Evolutionary conservation across 2,888 invertebrate species (phyloP).

Genomic region (Escarpia spicata): DNA sequence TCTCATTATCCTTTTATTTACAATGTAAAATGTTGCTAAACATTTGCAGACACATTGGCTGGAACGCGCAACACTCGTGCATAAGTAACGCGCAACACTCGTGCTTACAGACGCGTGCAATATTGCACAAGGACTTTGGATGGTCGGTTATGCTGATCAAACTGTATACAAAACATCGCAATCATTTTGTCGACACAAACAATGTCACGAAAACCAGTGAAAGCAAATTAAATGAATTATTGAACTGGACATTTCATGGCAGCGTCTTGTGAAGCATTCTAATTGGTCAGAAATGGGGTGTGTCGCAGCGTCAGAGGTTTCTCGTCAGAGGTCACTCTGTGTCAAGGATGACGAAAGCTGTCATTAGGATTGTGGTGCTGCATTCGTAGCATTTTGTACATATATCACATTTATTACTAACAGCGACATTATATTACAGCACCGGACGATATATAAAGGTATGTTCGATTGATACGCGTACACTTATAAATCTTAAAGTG

Average conservation of each 20-base stretch:
- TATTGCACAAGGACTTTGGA: not conserved
- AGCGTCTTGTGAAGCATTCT: not conserved
- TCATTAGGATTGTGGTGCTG: not conserved
- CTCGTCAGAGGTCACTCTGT: not conserved
- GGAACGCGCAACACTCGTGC: conserved; percentile 13
- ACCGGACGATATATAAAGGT: not conserved
- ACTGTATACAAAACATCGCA: not conserved
- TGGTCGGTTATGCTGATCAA: not conserved
- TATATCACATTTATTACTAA: not conserved
- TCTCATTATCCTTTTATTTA: no score
- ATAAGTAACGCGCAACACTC: not conserved
- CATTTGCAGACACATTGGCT: not conserved
- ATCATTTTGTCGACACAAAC: not conserved
- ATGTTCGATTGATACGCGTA: not conserved
- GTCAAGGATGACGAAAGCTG: conserved; percentile 16
- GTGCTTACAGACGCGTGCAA: not conserved
- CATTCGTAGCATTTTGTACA: conserved; percentile 16
- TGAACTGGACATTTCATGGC: not conserved
- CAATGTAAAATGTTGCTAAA: not conserved
- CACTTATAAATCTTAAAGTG: not conserved
- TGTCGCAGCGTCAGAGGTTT: not conserved
- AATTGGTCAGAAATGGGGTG: conserved; percentile 16
- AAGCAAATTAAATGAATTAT: not conserved
- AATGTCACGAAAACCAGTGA: not conserved
- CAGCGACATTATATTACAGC: not conserved